Base-by-base conservation (phyloP, 64 coral and sea anemone species). In the Stichodactyla helianthus region DNA sequence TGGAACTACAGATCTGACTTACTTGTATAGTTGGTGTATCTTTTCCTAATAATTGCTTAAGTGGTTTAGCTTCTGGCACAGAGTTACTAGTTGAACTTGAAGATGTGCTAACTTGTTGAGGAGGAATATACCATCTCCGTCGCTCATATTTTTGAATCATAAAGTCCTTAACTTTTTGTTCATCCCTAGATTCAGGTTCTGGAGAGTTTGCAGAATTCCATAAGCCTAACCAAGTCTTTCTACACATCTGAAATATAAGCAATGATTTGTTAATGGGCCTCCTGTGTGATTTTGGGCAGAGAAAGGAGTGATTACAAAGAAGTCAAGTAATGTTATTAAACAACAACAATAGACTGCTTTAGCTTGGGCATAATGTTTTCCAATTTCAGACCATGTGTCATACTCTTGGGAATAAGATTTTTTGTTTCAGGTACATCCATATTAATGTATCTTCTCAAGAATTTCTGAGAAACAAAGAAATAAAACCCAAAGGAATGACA, bases 61-160 rank as follows among this genome's bases (percentile, higher is more conserved):
- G 76, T 79, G 97, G 97, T 14, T 99, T 99, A 8, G 90, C 86
- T 86, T 99, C 97, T 31, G 97, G 88, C 85, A 86, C 54, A 52
- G 93, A 83, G 11, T 89, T 81, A 18, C 77, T 92, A 23, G 74
- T 81, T 0, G 86, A 76, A 53, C 52, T 94, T 55, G 77, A 82
- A 14, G 71, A 50, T 50, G 63, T 51, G n/a, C 6, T 83, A 82
- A 90, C 89, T 89, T 95, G 97, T 64, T 93, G 87, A 58, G 93
- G 97, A 7, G 97, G 93, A 35, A 99, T 95, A 51, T 99, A 99
- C 97, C 97, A 99, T 20, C 93, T 84, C 87, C 93, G 94, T 44
- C 97, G 52, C 26, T 99, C 97, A 89, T 99, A 99, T 67, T 99
- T 99, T 53, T 95, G 93, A 59, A 93, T 94, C 93, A 99, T 99